phyloP scores from a whole-genome alignment of 2,797 vertebrate genomes.

The Catostomus latipinnis region DNA sequence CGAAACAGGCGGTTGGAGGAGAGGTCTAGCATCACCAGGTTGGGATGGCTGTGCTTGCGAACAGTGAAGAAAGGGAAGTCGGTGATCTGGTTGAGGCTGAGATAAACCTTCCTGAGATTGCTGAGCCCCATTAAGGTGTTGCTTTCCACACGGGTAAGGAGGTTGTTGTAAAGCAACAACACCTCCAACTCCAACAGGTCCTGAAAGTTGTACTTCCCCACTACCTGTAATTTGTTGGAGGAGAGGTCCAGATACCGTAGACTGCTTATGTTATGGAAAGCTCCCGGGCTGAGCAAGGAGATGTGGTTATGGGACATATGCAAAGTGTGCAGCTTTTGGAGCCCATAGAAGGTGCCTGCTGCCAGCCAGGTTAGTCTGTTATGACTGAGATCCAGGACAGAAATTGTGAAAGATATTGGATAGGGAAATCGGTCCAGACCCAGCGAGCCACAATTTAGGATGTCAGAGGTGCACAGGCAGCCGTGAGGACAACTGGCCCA shows the following conservation, averaged over 20 bases:
- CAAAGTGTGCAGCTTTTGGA: constrained; percentile 83
- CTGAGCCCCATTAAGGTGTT: constrained; percentile 78
- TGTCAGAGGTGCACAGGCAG: constrained; percentile 90
- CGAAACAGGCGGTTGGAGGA: constrained; percentile 89
- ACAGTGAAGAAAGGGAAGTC: constrained; percentile 89
- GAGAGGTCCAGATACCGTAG: constrained; percentile 90
- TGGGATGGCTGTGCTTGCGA: constrained; percentile 81
- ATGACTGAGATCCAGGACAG: constrained; percentile 89
- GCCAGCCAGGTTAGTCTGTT: constrained; percentile 83
- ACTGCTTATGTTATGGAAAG: constrained; percentile 83
- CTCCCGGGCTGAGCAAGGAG: constrained; percentile 68
- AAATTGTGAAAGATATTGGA: constrained; percentile 73
- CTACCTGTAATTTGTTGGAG: constrained; percentile 82
- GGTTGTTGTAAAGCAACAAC: constrained; percentile 91
- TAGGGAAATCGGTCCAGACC: constrained; percentile 77
- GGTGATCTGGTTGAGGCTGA: constrained; percentile 89
- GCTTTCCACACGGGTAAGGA: constrained; percentile 81
- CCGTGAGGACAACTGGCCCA: constrained; percentile 75
- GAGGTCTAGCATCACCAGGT: constrained; percentile 88
- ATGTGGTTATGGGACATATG: constrained; percentile 86
- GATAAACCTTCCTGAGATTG: constrained; percentile 84
- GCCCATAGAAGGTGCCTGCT: constrained; percentile 75
- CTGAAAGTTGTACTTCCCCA: constrained; percentile 86
- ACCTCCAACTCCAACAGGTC: constrained; percentile 85
- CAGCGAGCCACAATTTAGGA: constrained; percentile 85